A percentile compares a stretch with the other conserved stretches of the same genome.
These are phyloP conservation scores for Poecilia gillii DNA, from an alignment of 2,797 vertebrate genomes.

Conservation along the genomic window DNA sequence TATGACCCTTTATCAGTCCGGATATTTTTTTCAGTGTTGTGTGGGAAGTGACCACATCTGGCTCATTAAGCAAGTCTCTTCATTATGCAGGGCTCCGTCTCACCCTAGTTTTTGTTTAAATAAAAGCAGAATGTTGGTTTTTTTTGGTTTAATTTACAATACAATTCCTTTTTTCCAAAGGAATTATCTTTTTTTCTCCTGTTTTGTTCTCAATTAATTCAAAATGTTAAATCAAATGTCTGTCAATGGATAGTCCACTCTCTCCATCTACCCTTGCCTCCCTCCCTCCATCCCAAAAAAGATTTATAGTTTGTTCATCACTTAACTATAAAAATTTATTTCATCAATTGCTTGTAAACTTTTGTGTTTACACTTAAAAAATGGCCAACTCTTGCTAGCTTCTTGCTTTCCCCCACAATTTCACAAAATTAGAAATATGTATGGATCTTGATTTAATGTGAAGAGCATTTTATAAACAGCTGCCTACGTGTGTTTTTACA, in stretches of 20 bases:
- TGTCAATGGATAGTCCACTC: neutral
- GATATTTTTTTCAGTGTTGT: conserved; percentile 44
- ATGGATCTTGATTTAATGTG: neutral
- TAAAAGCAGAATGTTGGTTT: neutral
- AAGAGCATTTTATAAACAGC: neutral
- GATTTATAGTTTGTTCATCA: neutral
- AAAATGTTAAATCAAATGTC: neutral
- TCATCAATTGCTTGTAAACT: neutral
- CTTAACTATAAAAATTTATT: neutral
- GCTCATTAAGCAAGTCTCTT: conserved; percentile 18
- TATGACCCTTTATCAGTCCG: conserved; percentile 30
- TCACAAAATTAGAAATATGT: neutral
- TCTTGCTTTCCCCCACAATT: neutral
- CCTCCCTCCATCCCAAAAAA: neutral
- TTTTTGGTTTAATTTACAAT: neutral
- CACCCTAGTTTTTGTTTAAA: neutral
- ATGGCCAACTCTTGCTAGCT: neutral
- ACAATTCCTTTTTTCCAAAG: neutral
- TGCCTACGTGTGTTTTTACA: neutral
- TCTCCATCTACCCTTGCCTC: neutral
- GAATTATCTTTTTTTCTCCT: neutral
- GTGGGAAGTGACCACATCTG: conserved; percentile 49
- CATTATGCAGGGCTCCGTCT: conserved; percentile 1
- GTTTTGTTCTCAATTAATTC: neutral
- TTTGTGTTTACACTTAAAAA: neutral